These are phyloP conservation scores for Odontomachus brunneus DNA, from an alignment of 1,140 invertebrate genomes.

Conservation along the genomic window DNA sequence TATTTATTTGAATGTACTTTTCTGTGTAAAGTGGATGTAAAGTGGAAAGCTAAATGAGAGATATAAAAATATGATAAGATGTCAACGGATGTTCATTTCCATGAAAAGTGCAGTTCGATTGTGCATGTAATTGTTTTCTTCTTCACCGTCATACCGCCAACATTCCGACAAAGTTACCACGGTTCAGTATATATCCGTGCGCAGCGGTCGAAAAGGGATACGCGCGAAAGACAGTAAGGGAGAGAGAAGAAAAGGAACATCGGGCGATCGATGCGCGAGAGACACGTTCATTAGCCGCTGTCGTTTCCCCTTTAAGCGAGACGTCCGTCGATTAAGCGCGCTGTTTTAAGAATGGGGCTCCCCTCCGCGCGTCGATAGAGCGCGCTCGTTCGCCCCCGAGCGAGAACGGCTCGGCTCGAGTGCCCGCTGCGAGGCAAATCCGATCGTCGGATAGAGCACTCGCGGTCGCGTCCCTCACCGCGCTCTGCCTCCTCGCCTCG, in stretches of 20 bases:
- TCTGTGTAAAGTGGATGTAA: no score
- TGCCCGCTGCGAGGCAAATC: constrained; percentile 55
- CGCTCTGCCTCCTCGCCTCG: background rate
- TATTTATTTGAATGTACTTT: no score
- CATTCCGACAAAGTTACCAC: background rate
- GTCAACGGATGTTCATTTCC: no score
- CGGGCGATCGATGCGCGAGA: background rate
- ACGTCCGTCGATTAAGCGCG: constrained; percentile 32
- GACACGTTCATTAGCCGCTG: constrained; percentile 12
- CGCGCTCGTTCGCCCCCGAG: constrained; percentile 22
- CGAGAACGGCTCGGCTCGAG: constrained; percentile 36
- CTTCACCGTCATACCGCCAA: background rate
- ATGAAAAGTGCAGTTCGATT: no score
- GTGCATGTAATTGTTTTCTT: background rate
- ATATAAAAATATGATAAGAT: no score
- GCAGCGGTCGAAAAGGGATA: background rate
- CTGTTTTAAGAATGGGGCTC: constrained; percentile 29
- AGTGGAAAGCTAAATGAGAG: no score
- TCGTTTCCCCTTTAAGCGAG: constrained; percentile 46
- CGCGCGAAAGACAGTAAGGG: background rate
- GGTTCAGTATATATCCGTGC: background rate
- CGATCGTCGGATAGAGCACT: constrained; percentile 50
- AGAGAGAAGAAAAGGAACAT: background rate
- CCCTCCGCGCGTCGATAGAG: background rate
- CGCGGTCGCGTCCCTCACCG: background rate